These are phyloP conservation scores for Schizopygopsis pylzovi DNA, from an alignment of 2,797 vertebrate species.

Conservation along the genomic window DNA sequence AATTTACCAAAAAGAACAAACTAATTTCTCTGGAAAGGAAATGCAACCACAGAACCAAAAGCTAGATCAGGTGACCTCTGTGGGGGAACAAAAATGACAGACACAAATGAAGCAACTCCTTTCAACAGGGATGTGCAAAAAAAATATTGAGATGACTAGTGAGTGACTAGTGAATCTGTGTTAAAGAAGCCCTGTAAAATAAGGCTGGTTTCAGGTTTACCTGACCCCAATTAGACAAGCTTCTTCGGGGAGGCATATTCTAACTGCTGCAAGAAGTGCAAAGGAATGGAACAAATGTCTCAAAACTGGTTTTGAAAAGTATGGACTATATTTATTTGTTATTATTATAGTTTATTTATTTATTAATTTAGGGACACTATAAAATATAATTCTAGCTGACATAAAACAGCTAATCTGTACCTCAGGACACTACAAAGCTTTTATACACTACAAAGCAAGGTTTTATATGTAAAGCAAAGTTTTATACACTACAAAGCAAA, in stretches of 20 bases:
- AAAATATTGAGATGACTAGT: not conserved
- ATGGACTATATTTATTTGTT: no score
- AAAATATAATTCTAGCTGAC: no score
- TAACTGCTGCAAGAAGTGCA: not conserved
- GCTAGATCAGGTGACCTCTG: not conserved
- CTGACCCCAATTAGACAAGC: not conserved
- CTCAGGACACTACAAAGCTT: no score
- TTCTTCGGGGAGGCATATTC: not conserved
- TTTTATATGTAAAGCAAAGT: no score
- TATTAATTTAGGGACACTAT: no score
- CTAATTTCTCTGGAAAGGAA: constrained; percentile 15
- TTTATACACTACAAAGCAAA: no score
- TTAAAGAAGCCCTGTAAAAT: no score
- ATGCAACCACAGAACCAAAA: not conserved
- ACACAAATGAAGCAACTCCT: not conserved
- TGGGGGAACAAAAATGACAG: not conserved
- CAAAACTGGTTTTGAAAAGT: not conserved
- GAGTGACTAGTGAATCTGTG: not conserved
- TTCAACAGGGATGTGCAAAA: not conserved
- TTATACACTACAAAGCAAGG: no score
- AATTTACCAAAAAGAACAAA: not conserved
- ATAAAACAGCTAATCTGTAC: not conserved
- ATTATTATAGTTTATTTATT: no score
- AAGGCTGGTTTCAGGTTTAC: not conserved
- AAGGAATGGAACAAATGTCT: not conserved